A percentile compares a stretch with the other conserved stretches of the same genome.
Conservation (phyloP, 2,797 vertebrate species). For the Silurus lanzhouensis region DNA sequence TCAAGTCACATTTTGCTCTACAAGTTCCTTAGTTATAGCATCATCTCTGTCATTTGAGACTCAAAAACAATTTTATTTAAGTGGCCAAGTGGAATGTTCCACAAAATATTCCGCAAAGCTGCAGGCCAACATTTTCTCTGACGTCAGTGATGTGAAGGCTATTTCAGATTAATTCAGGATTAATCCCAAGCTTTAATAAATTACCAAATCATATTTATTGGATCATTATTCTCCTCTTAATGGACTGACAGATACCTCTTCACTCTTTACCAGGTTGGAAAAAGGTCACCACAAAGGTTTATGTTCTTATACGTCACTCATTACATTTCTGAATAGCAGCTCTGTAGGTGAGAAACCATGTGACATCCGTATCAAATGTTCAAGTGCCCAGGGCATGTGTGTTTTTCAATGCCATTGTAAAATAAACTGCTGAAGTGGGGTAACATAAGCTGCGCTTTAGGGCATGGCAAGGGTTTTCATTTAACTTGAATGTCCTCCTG, state of each 20-base stretch:
- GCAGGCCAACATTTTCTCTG: conserved; percentile 19
- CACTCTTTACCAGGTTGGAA: background rate
- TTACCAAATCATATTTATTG: conserved; percentile 30
- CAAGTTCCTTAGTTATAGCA: background rate
- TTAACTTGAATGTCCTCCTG: background rate
- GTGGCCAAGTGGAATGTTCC: background rate
- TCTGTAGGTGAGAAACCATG: background rate
- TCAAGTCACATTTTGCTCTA: background rate
- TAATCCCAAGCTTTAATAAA: conserved; percentile 26
- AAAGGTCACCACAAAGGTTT: conserved; percentile 17
- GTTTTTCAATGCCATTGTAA: background rate
- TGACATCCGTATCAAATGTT: conserved; percentile 12
- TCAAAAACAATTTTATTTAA: conserved; percentile 20
- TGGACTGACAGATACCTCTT: background rate
- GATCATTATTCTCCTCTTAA: conserved; percentile 21
- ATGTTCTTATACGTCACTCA: conserved; percentile 25
- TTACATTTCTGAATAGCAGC: conserved; percentile 25
- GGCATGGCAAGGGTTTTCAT: background rate
- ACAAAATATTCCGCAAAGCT: background rate
- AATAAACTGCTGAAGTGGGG: background rate
- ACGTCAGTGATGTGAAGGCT: conserved; percentile 34
- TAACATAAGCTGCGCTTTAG: background rate
- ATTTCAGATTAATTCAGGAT: conserved; percentile 26
- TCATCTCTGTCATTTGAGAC: background rate
- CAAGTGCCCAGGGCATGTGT: background rate